Evolutionary conservation across 2,888 invertebrate species (phyloP), one percentile per base, ranked within the genome.

Genomic region (Apamea anceps): DNA sequence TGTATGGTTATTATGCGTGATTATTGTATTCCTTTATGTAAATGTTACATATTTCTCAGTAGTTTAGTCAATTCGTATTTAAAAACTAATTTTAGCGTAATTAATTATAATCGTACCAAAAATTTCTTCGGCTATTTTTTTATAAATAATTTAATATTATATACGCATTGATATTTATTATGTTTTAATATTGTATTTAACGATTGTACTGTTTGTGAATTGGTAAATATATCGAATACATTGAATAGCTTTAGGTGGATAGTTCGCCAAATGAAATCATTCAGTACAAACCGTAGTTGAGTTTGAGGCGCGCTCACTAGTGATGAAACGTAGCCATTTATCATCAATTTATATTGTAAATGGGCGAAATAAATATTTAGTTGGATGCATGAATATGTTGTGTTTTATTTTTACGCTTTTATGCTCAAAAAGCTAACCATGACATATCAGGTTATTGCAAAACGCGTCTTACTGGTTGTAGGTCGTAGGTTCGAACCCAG

Each of bases 291-390:
- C 88, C 84, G 93, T 95, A 95, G 95, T 91, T 88, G 90, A 84
- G 87, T 91, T 88, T 89, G 89, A 82, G 87, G 88, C 79, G 89
- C 88, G 91, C 88, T 90, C 86, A 87, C 88, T 92, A 92, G 91
- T 89, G 90, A 89, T 89, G 90, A 90, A 84, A 76, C 89, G 92
- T 94, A 94, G 94, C 92, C 93, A 93, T 94, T 94, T 94, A 90
- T 93, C 92, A 93, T 93, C 91, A 90, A 93, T 92, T 92, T 91
- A 93, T 93, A 93, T 72, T 92, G 92, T 94, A 93, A 91, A 92
- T 93, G 93, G 89, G 92, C 94, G 93, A 93, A 96, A 95, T 96
- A 96, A 95, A 96, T 88, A 94, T 95, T 94, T 95, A 96, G 95
- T 95, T 94, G 93, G 92, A 93, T 92, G 90, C 91, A 92, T 91